Evolutionary conservation across 1,140 invertebrate species (phyloP), one percentile per base, ranked within the genome.

Genomic region (Zaprionus camerounensis): DNA sequence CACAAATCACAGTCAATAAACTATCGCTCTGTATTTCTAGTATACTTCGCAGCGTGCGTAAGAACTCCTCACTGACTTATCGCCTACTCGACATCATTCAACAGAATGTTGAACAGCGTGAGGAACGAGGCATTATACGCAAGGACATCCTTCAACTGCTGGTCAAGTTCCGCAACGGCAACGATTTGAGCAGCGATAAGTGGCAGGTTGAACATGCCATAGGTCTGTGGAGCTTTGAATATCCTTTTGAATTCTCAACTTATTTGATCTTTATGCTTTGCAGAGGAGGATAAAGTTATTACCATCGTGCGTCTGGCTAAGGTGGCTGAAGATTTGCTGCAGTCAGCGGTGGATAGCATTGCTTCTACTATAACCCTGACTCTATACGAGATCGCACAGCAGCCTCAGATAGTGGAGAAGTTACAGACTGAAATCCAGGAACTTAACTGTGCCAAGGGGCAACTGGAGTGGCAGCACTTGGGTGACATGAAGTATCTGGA

Each of bases 61-160:
- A 80, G 51, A 91, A 91, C 46, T 85, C 91, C 2, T 73, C 91
- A 2, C 66, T 88, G 12, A 88, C 79, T 22, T 92, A 91, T 64
- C 86, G 91, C 38, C 71, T 92, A 20, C 67, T 88, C 6, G 87
- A 91, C 63, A 72, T 92, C 38, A 73, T 92, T 0, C 71, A 76
- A 15, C 64, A 73, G 15, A 84, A 63, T 41, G 84, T 92, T 5
- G 81, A 74, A 22, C 41, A 62, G 11, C 73, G 91, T 15, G 91
- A 92, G 63, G 80, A 90, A 15, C 63, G 63, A 11, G 82, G 82
- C 44, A 65, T 83, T 1, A 80, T 90, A 71, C 82, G 91, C 15
- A 92, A 92, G 57, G 91, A 92, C 38, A 80, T 92, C n/a, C 49
- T 92, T 1, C 91, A 92, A 53, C 38, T 92, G 24, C 57, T 92